Percentiles rank a stretch among this genome's conserved stretches.
Evolutionary conservation across 1,140 invertebrate species (phyloP).

Genomic region (Apis laboriosa): DNA sequence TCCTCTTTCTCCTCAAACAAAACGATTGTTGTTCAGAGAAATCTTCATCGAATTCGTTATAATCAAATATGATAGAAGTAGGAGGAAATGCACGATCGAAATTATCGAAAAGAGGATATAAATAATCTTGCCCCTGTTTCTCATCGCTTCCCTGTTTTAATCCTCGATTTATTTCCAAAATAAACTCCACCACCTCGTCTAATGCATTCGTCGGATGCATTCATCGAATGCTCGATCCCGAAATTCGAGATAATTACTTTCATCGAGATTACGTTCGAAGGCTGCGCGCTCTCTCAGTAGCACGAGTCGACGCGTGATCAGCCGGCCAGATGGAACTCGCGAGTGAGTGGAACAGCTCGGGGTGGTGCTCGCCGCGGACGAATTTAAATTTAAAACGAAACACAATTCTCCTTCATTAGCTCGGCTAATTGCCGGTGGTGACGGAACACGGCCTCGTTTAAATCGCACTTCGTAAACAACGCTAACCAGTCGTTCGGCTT

Average conservation of each 20-base stretch:
- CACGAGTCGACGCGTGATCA: neutral
- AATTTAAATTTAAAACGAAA: slow-evolving; percentile 18
- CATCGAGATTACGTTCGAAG: neutral
- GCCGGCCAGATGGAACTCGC: neutral
- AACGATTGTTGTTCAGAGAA: neutral
- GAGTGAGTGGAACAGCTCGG: too few relatives aligned
- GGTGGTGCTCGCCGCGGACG: neutral
- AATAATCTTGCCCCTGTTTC: too few relatives aligned
- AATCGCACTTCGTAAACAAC: slow-evolving; percentile 31
- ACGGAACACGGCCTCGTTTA: neutral
- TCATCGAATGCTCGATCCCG: neutral
- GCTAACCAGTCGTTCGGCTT: slow-evolving; percentile 5
- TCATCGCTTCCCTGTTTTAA: neutral
- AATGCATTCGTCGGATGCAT: neutral
- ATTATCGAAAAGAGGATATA: too few relatives aligned
- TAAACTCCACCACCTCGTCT: slow-evolving; percentile 1
- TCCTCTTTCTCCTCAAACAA: neutral
- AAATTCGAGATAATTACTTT: slow-evolving; percentile 22
- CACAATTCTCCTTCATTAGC: slow-evolving; percentile 38
- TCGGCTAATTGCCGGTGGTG: neutral
- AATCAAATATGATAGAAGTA: too few relatives aligned
- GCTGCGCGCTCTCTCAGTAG: neutral
- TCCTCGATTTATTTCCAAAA: neutral
- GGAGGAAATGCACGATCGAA: too few relatives aligned
- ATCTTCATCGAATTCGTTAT: too few relatives aligned